Evolutionary conservation across 2,113 vertebrate genomes (phyloP).

Genomic region (Semicossyphus pulcher): DNA sequence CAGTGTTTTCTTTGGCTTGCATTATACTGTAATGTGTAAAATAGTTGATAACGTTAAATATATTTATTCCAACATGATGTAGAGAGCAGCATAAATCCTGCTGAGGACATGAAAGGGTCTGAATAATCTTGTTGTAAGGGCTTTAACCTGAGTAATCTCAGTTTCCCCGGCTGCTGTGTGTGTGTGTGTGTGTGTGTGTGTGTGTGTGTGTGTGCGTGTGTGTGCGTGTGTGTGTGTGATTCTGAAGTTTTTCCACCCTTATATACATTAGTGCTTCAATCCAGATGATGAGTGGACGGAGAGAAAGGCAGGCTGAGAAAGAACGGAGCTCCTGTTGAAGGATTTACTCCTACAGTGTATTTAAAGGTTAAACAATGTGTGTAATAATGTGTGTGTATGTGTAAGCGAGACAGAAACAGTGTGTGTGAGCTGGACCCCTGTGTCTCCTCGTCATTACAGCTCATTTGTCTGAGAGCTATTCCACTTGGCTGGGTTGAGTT

Average conservation of each 20-base stretch:
- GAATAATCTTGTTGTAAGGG: background rate
- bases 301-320: constrained; percentile 2
- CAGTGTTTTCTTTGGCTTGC: constrained; percentile 11
- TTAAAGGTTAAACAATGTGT: constrained; percentile 45
- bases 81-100: too few relatives aligned
- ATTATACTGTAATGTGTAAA: too few relatives aligned
- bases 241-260: constrained; percentile 2
- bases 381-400: constrained; percentile 24
- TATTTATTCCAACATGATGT: constrained; percentile 19
- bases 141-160: constrained; percentile 1
- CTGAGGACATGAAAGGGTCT: background rate
- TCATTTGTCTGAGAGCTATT: constrained; percentile 82
- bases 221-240: background rate
- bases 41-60: constrained; percentile 24
- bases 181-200: too few relatives aligned
- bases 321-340: constrained; percentile 18
- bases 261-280: constrained; percentile 23
- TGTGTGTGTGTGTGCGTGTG: background rate
- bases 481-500: constrained; percentile 78
- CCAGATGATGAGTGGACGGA: constrained; percentile 38
- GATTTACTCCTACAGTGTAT: constrained; percentile 45
- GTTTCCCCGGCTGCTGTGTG: too few relatives aligned
- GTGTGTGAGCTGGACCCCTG: constrained; percentile 68
- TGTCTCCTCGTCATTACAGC: constrained; percentile 75
- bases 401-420: constrained; percentile 39